A percentile compares a stretch with the other conserved stretches of the same genome.
Evolutionary conservation across 2,113 vertebrate genomes (phyloP).

Genomic region (Mobula hypostoma): DNA sequence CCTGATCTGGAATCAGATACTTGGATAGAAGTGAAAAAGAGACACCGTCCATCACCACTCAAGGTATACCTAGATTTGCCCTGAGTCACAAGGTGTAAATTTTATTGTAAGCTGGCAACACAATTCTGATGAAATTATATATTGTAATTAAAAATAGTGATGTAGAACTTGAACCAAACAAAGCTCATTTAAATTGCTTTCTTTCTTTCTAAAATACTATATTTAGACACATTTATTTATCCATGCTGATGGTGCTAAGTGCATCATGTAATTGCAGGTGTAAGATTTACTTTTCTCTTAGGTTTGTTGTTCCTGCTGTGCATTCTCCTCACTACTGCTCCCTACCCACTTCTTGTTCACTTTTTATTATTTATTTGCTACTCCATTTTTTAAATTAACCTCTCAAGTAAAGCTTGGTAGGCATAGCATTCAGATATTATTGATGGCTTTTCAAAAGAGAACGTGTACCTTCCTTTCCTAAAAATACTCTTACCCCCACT

Average conservation of each 20-base stretch:
- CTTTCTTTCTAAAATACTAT: no score
- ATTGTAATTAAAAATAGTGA: neutral
- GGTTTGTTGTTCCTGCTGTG: no score
- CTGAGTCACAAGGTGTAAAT: neutral
- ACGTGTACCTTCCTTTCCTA: neutral
- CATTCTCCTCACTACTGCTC: neutral
- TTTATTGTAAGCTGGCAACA: neutral
- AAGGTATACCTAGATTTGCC: slow-evolving; percentile 58
- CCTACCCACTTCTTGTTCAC: neutral
- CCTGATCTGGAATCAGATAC: slow-evolving; percentile 70
- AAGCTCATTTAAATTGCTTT: neutral
- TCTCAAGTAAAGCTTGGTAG: neutral
- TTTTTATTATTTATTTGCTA: neutral
- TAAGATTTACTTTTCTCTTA: no score
- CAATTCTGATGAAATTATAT: neutral
- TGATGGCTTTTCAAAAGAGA: neutral
- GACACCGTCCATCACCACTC: slow-evolving; percentile 57
- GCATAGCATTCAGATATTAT: neutral
- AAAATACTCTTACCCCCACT: neutral
- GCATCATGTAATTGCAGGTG: no score
- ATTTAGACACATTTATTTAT: no score
- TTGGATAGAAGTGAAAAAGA: slow-evolving; percentile 86
- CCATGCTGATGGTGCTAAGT: no score
- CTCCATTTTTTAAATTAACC: neutral
- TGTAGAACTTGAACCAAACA: neutral